A percentile compares a stretch with the other conserved stretches of the same genome.
Conservation (phyloP, 2,888 invertebrate genomes). For the Eupithecia insigniata region DNA sequence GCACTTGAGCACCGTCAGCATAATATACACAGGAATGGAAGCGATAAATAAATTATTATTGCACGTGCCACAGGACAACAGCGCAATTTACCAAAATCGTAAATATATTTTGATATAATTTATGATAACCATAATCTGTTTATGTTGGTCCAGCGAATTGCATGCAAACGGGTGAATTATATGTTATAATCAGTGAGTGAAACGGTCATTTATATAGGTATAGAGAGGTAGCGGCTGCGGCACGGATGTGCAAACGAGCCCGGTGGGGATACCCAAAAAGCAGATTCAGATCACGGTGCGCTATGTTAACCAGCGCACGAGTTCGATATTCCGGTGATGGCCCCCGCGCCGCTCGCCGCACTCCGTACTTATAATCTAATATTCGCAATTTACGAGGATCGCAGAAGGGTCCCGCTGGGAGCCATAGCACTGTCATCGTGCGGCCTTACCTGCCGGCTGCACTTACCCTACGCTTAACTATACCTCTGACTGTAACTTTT, state of each 20-base stretch:
- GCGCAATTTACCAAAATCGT: conserved; percentile 24
- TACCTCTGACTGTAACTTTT: conserved; percentile 60
- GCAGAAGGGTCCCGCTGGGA: conserved; percentile 75
- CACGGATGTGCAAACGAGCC: conserved; percentile 43
- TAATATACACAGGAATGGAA: conserved; percentile 26
- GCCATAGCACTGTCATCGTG: conserved; percentile 79
- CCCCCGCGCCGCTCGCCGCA: conserved; percentile 70
- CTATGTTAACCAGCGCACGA: conserved; percentile 71
- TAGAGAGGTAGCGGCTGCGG: conserved; percentile 21
- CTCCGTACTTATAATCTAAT: conserved; percentile 83
- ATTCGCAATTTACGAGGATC: conserved; percentile 84
- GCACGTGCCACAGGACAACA: conserved; percentile 9
- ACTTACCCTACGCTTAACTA: conserved; percentile 72
- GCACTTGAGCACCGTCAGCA: conserved; percentile 16
- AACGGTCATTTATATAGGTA: conserved; percentile 38
- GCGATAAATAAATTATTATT: conserved; percentile 34
- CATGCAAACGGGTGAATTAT: conserved; percentile 27
- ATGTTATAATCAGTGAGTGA: conserved; percentile 40
- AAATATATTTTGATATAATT: conserved; percentile 28
- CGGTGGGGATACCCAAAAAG: conserved; percentile 58
- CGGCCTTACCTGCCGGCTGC: conserved; percentile 74
- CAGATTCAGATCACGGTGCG: conserved; percentile 78
- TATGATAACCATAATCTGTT: conserved; percentile 35
- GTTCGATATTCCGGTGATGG: conserved; percentile 79
- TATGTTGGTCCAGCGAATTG: conserved; percentile 31